Conservation (phyloP, 1,140 invertebrate species). For the Popillia japonica region DNA sequence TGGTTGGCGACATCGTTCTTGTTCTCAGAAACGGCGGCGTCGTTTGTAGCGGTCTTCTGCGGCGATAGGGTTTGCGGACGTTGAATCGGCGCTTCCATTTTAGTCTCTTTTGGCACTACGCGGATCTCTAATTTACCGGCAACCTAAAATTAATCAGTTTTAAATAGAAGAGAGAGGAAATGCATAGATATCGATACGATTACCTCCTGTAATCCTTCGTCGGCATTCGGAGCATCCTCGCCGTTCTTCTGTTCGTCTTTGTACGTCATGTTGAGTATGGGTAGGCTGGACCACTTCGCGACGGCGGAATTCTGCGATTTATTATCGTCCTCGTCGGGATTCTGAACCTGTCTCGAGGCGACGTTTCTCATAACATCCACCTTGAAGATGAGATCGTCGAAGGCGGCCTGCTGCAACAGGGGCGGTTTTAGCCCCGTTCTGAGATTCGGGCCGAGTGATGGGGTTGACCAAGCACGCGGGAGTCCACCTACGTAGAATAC, state of each 20-base stretch:
- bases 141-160: no score
- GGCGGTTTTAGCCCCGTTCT: constrained; percentile 69
- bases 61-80: constrained; percentile 36
- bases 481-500: constrained; percentile 50
- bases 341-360: constrained; percentile 70
- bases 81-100: background rate
- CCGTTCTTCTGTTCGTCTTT: constrained; percentile 46
- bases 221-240: constrained; percentile 46
- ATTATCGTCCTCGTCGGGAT: constrained; percentile 73
- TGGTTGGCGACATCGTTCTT: constrained; percentile 14
- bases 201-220: constrained; percentile 56
- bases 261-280: constrained; percentile 45
- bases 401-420: constrained; percentile 82
- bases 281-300: constrained; percentile 64
- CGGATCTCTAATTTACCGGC: constrained; percentile 80
- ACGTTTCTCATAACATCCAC: constrained; percentile 87
- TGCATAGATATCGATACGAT: no score
- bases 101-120: constrained; percentile 67
- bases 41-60: constrained; percentile 35
- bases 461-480: constrained; percentile 58
- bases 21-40: background rate
- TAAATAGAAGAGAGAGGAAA: no score
- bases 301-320: constrained; percentile 51
- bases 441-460: constrained; percentile 62
- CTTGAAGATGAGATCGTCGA: constrained; percentile 82